Conservation (phyloP, 2,113 vertebrate genomes). For the Alaudala cheleensis region DNA sequence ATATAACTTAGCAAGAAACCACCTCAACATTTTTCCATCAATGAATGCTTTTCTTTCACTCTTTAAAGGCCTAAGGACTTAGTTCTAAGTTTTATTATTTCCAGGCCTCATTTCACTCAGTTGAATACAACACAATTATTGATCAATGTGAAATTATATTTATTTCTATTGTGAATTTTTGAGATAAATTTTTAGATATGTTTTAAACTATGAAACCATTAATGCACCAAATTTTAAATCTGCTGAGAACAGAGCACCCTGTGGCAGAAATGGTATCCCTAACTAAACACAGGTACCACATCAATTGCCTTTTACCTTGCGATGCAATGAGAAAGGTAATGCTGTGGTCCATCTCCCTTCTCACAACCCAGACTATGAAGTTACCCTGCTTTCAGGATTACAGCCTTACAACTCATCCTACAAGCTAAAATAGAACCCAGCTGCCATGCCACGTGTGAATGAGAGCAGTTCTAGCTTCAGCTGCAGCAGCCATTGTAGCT, state of each 20-base stretch:
- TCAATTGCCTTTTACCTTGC: neutral
- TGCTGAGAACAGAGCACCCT: neutral
- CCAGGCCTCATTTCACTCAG: neutral
- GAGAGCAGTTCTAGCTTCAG: neutral
- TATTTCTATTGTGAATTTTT: neutral
- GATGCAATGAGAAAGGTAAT: rapidly evolving
- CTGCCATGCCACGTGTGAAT: neutral
- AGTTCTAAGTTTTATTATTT: neutral
- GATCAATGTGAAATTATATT: neutral
- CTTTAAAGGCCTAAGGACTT: neutral
- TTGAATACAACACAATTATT: neutral
- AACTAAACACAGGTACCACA: neutral
- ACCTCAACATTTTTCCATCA: neutral
- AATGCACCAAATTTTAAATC: neutral
- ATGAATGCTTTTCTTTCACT: neutral
- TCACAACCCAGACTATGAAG: neutral
- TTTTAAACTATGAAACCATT: neutral
- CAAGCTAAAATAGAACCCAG: neutral
- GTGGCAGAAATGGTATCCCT: rapidly evolving
- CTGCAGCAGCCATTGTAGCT: neutral
- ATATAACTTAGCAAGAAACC: neutral
- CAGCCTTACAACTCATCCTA: neutral
- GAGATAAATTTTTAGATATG: neutral
- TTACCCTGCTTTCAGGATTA: neutral
- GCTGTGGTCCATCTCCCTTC: neutral